Conservation (phyloP, 35 echinoderm and acorn worm species). For the Eucidaris tribuloides region DNA sequence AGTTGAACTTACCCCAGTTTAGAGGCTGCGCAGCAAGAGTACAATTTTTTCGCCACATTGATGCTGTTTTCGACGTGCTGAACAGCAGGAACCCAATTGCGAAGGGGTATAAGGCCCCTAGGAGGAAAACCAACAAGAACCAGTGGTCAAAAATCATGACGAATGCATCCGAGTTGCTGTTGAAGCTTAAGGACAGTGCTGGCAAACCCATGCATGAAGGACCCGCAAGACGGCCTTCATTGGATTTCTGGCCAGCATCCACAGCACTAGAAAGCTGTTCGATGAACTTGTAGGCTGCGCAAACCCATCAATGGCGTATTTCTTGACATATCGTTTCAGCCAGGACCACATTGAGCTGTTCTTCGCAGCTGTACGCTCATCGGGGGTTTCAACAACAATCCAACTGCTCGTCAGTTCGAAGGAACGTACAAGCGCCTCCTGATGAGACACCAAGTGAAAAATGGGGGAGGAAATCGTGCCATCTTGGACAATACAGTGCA, state of each 20-base stretch:
- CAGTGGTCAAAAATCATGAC: background rate
- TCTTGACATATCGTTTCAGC: constrained; percentile 33
- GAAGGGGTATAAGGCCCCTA: constrained; percentile 15
- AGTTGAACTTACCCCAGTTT: constrained; percentile 31
- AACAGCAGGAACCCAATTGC: constrained; percentile 51
- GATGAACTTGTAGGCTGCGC: background rate
- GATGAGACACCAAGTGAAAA: constrained; percentile 21
- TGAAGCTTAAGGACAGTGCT: background rate
- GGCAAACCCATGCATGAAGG: constrained; percentile 3
- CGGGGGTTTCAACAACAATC: constrained; percentile 37
- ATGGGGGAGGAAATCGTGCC: background rate
- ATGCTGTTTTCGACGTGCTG: constrained; percentile 47
- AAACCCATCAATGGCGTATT: background rate
- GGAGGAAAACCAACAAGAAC: background rate
- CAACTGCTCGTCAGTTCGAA: constrained; percentile 32
- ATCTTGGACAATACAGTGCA: background rate
- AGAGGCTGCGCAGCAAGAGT: constrained; percentile 35
- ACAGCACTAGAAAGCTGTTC: constrained; percentile 20
- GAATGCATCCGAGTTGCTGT: background rate
- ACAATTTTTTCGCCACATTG: constrained; percentile 30
- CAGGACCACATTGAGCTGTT: constrained; percentile 58
- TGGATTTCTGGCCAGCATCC: constrained; percentile 34
- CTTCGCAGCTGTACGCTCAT: constrained; percentile 27
- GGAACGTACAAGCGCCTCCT: constrained; percentile 14
- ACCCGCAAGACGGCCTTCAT: constrained; percentile 29